Evolutionary conservation across 2,113 vertebrate species (phyloP).

Genomic region (Carassius carassius): DNA sequence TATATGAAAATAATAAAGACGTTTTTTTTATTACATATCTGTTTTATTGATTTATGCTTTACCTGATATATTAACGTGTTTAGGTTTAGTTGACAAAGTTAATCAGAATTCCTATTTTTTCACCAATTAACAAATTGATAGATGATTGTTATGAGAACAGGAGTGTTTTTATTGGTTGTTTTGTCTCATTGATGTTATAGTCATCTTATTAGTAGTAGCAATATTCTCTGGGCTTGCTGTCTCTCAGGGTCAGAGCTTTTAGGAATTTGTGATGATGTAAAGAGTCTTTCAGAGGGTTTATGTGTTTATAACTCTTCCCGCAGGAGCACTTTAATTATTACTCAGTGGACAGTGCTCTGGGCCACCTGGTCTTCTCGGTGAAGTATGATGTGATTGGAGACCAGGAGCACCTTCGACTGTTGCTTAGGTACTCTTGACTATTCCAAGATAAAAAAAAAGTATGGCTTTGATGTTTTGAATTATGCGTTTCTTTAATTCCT

Average conservation of each 20-base stretch:
- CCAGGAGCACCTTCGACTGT: constrained; percentile 92
- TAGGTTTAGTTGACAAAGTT: too few species aligned
- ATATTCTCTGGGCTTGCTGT: not conserved
- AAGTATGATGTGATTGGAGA: constrained; percentile 95
- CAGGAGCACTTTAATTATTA: constrained; percentile 99
- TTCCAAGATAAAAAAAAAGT: not conserved
- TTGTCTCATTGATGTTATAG: not conserved
- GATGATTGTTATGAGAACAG: not conserved
- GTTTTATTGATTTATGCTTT: not conserved
- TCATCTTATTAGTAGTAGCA: not conserved
- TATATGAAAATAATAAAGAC: too few species aligned
- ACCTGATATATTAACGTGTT: not conserved
- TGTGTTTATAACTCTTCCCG: constrained; percentile 4
- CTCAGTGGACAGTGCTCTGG: constrained; percentile 86
- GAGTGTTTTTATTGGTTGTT: not conserved
- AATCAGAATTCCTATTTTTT: not conserved
- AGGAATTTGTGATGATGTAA: not conserved
- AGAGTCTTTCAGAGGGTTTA: not conserved
- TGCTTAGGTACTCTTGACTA: constrained; percentile 81
- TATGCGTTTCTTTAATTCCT: not conserved
- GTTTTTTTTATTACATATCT: too few species aligned
- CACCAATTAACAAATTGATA: not conserved
- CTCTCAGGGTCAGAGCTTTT: not conserved
- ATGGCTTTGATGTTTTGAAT: not conserved
- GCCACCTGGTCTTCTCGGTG: constrained; percentile 94